phyloP scores from a whole-genome alignment of 2,113 vertebrate genomes.

The Actenoides hombroni region DNA sequence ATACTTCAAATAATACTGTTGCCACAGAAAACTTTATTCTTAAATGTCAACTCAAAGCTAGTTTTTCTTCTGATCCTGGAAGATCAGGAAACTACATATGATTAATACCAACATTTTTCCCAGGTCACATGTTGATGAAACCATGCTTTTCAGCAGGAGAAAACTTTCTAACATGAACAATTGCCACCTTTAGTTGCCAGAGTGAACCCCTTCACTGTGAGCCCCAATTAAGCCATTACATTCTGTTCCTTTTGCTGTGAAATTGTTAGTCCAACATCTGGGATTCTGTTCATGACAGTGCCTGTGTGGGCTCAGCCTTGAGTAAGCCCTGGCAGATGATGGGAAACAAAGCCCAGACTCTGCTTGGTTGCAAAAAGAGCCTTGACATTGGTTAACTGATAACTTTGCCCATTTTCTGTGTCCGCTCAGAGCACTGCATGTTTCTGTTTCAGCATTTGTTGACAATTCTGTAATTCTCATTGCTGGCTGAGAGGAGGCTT shows the following conservation, averaged over 20 bases:
- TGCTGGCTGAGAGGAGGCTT: not conserved
- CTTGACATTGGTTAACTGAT: not conserved
- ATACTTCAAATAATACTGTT: not conserved
- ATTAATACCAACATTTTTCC: not conserved
- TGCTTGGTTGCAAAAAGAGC: not conserved
- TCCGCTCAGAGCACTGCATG: not conserved
- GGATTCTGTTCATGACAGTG: accelerated
- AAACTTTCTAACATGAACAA: not conserved
- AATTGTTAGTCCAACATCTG: not conserved
- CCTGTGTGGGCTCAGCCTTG: not conserved
- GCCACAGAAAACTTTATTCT: not conserved
- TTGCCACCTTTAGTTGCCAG: not conserved
- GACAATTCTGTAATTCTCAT: not conserved
- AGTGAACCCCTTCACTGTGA: not conserved
- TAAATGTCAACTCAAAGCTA: not conserved
- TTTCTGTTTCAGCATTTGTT: not conserved
- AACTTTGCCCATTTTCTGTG: not conserved
- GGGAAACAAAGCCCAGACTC: not conserved
- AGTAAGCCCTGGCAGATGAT: not conserved
- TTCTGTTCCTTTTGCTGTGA: not conserved
- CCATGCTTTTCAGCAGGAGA: not conserved
- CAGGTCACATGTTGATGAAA: not conserved
- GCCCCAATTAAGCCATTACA: not conserved
- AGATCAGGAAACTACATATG: not conserved
- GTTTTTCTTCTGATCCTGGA: not conserved